Conservation (phyloP, 2,113 vertebrate species). For the Engystomops pustulosus region DNA sequence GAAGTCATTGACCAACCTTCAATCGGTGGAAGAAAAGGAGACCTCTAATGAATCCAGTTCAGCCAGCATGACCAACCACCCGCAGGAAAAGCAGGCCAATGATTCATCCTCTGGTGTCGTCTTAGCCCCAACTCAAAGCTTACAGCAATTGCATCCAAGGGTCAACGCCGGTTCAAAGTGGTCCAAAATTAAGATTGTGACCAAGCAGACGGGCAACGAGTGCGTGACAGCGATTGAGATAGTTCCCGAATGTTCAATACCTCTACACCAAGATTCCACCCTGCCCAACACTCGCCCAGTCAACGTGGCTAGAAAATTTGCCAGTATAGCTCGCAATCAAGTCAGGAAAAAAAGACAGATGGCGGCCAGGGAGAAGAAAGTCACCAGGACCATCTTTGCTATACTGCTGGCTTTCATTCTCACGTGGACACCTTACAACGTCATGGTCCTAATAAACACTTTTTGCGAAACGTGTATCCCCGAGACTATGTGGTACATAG, state of each 20-base stretch:
- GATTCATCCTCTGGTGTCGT: conserved; percentile 73
- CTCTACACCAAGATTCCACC: conserved; percentile 77
- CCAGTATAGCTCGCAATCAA: conserved; percentile 96
- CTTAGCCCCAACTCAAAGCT: conserved; percentile 63
- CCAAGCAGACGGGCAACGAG: conserved; percentile 90
- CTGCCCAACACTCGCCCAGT: conserved; percentile 81
- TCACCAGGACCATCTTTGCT: conserved; percentile 97
- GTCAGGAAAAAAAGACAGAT: conserved; percentile 96
- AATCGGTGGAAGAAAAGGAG: conserved; percentile 86
- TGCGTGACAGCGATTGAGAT: conserved; percentile 97
- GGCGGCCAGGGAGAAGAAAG: conserved; percentile 97
- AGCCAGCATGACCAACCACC: conserved; percentile 87
- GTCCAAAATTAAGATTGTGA: conserved; percentile 98
- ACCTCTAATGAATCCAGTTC: conserved; percentile 97
- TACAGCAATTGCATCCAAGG: conserved; percentile 67
- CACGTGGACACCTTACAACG: conserved; percentile 98
- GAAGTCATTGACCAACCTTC: conserved; percentile 73
- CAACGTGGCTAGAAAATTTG: conserved; percentile 94
- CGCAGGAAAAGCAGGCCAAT: conserved; percentile 79
- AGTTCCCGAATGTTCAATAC: conserved; percentile 80
- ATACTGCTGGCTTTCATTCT: conserved; percentile 97
- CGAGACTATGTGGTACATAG: conserved; percentile 92
- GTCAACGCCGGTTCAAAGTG: conserved; percentile 81
- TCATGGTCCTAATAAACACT: conserved; percentile 98
- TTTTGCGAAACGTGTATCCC: conserved; percentile 94